Base-by-base conservation (phyloP, 2,888 invertebrate genomes). In the Thymelicus sylvestris region DNA sequence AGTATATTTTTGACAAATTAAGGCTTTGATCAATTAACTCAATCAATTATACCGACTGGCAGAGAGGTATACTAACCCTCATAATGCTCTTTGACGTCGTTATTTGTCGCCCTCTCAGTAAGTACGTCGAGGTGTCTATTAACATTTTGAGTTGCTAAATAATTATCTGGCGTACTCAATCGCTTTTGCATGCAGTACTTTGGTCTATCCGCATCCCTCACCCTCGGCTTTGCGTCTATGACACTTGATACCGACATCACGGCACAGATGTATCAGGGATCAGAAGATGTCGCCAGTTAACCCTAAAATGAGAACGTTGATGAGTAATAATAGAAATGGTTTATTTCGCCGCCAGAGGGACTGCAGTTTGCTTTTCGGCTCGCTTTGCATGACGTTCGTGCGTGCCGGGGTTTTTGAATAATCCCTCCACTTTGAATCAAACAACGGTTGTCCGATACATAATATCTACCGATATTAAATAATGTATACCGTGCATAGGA, bases 321-420 rank as follows among this genome's bases (percentile, higher is more conserved):
- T 85, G 87, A 86, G 88, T 85, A 87, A 87, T 89, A 87, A 85
- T 86, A 86, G 85, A 86, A 86, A 86, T 86, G 90, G 89, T 90
- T 89, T 89, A 90, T 81, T 76, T 78, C 73, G 76, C 72, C 77
- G 75, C 76, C 77, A 71, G 74, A 75, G 73, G 76, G 74, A 76
- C 74, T 75, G 73, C 69, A 67, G 65, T 63, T 72, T 71, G 66
- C 71, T 76, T 78, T 78, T 71, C 69, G 61, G 69, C 19, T 24
- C 60, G 44, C 57, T 65, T 60, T 19, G 59, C 24, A 65, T 73
- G 74, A 67, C 69, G 66, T 67, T 70, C 57, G 41, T 64, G 15
- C 24, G 31, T 52, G 63, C 48, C 12, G 19, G 66, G 31, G 24
- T 59, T 55, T 64, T 61, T 63, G 39, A 48, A 24, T 60, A 67